Conservation (phyloP, 2,113 vertebrate genomes). For the Cyprinodon brontotheroides region DNA sequence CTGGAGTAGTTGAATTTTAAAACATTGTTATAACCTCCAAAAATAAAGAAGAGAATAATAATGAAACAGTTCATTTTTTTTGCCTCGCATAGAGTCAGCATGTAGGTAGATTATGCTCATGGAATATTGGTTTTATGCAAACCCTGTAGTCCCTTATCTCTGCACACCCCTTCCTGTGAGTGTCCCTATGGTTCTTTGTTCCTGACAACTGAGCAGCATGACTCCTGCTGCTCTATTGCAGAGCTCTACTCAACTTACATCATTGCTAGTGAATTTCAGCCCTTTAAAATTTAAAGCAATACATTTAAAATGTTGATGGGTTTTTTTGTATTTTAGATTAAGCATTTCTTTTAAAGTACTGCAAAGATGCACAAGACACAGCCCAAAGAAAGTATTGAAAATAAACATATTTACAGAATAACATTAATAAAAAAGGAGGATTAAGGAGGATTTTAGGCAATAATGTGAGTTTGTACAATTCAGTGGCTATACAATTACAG, state of each 20-base stretch:
- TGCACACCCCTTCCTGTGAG: slow-evolving; percentile 16
- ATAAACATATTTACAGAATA: slow-evolving; percentile 9
- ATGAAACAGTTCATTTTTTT: slow-evolving; percentile 48
- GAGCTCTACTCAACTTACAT: slow-evolving; percentile 44
- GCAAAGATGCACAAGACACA: slow-evolving; percentile 7
- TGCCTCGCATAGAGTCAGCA: slow-evolving; percentile 60
- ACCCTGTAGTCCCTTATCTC: slow-evolving; percentile 34
- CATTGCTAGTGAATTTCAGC: slow-evolving; percentile 61
- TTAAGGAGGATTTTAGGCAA: neutral
- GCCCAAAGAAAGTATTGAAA: slow-evolving; percentile 7
- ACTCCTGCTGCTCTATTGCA: slow-evolving; percentile 32
- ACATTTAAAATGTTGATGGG: slow-evolving; percentile 41
- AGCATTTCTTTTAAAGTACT: slow-evolving; percentile 48
- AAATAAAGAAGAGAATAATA: slow-evolving; percentile 62
- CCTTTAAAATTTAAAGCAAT: slow-evolving; percentile 46
- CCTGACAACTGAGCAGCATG: slow-evolving; percentile 41
- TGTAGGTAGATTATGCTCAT: slow-evolving; percentile 44
- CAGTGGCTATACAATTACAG: neutral
- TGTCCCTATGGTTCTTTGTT: slow-evolving; percentile 29
- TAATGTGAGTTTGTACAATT: neutral
- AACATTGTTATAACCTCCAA: slow-evolving; percentile 45
- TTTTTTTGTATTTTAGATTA: slow-evolving; percentile 45
- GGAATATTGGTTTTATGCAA: slow-evolving; percentile 36
- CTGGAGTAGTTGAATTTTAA: slow-evolving; percentile 40
- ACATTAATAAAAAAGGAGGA: neutral